Evolutionary conservation across 2,888 invertebrate genomes (phyloP).

Genomic region (Epinotia demarniana): DNA sequence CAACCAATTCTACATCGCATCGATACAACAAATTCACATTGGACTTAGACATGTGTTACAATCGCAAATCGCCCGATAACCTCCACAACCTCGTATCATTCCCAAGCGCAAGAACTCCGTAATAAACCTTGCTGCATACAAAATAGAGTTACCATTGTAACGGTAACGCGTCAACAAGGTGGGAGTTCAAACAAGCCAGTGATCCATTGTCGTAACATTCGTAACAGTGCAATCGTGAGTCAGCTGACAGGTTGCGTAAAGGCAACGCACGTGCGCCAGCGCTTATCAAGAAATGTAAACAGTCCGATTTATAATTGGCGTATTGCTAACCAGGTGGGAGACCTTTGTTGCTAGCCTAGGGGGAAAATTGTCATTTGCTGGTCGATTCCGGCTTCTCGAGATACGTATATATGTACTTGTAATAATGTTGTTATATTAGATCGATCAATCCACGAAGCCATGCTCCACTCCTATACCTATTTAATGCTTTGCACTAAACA

Average conservation of each 20-base stretch:
- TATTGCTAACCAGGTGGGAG: slow-evolving; percentile 19
- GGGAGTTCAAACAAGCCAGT: slow-evolving; percentile 3
- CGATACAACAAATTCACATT: slow-evolving; percentile 3
- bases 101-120: background rate
- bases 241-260: slow-evolving; percentile 44
- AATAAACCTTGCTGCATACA: background rate
- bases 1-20: background rate
- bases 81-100: background rate
- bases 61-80: slow-evolving; percentile 23
- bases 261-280: slow-evolving; percentile 50
- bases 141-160: slow-evolving; percentile 2
- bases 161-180: background rate
- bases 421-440: no score
- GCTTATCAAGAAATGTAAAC: slow-evolving; percentile 50
- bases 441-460: no score
- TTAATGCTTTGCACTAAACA: background rate
- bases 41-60: slow-evolving; percentile 32
- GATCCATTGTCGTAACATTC: background rate
- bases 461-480: no score
- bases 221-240: slow-evolving; percentile 28
- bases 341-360: slow-evolving; percentile 13
- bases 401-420: background rate
- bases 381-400: background rate
- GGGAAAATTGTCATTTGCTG: background rate
- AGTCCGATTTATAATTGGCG: slow-evolving; percentile 29